These are phyloP conservation scores for Alethe diademata DNA, from an alignment of 2,113 vertebrate genomes.

Conservation along the genomic window DNA sequence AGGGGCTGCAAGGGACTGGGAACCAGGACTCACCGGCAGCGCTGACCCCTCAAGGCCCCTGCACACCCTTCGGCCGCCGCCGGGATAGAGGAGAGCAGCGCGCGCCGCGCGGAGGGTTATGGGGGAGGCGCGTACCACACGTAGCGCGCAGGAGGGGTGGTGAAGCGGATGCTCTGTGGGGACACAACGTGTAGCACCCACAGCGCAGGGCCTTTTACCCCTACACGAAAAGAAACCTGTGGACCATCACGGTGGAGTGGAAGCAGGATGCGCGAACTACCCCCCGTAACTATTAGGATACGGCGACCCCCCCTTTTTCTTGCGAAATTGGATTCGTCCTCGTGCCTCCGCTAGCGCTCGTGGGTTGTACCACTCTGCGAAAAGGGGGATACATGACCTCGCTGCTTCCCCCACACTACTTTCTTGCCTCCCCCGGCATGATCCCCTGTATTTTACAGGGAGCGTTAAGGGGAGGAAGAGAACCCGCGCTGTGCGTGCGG, in stretches of 20 bases:
- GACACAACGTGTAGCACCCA: fast-evolving
- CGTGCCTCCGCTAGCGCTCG: fast-evolving
- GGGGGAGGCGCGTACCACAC: background rate
- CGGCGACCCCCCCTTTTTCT: fast-evolving
- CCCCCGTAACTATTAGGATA: fast-evolving
- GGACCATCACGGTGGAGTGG: background rate
- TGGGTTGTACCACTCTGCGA: background rate
- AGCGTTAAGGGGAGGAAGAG: fast-evolving
- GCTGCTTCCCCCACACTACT: too few species aligned
- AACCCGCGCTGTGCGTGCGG: fast-evolving
- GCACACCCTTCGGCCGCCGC: background rate
- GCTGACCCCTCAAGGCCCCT: fast-evolving
- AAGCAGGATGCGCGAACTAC: too few species aligned
- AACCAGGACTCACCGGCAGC: background rate
- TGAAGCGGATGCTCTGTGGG: fast-evolving
- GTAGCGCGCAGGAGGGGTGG: fast-evolving
- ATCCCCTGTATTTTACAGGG: background rate
- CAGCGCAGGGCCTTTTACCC: fast-evolving
- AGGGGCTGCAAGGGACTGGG: too few species aligned
- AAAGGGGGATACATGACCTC: fast-evolving
- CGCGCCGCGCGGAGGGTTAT: background rate
- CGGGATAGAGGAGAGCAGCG: background rate
- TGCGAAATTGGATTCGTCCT: background rate
- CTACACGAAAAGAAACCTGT: fast-evolving
- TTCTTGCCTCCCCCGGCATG: background rate